Base-by-base conservation (phyloP, 2,888 invertebrate genomes). In the Dione juno region DNA sequence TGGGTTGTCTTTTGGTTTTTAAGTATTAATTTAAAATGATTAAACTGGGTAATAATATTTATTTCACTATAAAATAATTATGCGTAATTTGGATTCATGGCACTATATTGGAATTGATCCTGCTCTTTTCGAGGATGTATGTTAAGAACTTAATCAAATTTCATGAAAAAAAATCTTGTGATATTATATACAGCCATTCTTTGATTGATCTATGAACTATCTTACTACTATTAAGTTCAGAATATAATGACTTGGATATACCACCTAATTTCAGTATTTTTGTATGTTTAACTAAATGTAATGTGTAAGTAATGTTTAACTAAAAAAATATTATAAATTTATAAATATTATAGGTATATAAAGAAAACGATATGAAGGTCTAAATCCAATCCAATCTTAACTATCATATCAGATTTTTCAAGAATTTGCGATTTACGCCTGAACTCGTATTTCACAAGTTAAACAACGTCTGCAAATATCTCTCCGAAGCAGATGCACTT, bases 381-480 rank as follows among this genome's bases (percentile, higher is more conserved):
- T n/a, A n/a, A n/a, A n/a, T n/a, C n/a, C n/a, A 16, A 35, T 52
- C 19, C 59, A 59, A 52, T 52, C 28, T 11, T 35, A 67, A 48
- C 50, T n/a, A n/a, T n/a, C n/a, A n/a, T 28, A 67, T 52, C 52
- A 67, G 50, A 28, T 52, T 59, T 67, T 52, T 67, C 21, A 50
- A 59, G 67, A 40, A 16, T 59, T 59, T 43, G 69, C 69, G 65
- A 71, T 70, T 70, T 64, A 53, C 14, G 65, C 66, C 67, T 69
- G 61, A 53, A 68, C 66, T 71, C 73, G 72, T 74, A 76, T 73
- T 75, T 72, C 67, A 69, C 69, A 72, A 70, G 64, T 72, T 71
- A 77, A 77, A 75, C 71, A 77, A 58, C 52, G 72, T 68, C 65
- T 57, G 71, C 72, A 75, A 74, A 77, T 72, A 74, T 77, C 73